Base-by-base conservation (phyloP, 2,888 invertebrate species). In the Entomobrya proxima region DNA sequence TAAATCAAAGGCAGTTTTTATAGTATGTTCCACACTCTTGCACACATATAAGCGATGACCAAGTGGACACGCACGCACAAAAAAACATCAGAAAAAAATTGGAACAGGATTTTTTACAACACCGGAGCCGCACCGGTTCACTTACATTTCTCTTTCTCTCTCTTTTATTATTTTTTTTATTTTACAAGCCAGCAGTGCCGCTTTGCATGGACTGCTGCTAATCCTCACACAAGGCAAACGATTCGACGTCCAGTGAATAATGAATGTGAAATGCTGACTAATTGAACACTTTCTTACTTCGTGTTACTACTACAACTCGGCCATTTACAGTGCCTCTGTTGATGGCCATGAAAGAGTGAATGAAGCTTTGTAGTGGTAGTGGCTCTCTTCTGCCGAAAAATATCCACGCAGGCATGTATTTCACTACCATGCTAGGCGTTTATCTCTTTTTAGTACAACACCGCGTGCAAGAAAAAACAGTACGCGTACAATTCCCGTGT, bases 191-290 rank as follows among this genome's bases (percentile, higher is more conserved):
- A 44, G n/a, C 44, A 44, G 11, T 24, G n/a, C n/a, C n/a, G n/a
- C n/a, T n/a, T n/a, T n/a, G n/a, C 24, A 37, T 2, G 4, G 15
- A 4, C 27, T 27, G 24, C 27, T 35, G n/a, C 44, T 35, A n/a
- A 15, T 69, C 9, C 24, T 69, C 27, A 40, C 27, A 24, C 69
- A 44, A 27, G 11, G 40, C 13, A 69, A 40, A 4, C 24, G 21
- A 44, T 72, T 61, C 80, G 55, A 32, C 27, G 30, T 13, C 35
- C 77, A 27, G 69, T 84, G 77, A 84, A 84, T 84, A 77, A 77
- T 77, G 35, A 18, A 84, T 84, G 69, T 5, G 44, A 50, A 77
- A 13, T 77, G 30, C 52, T 76, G 76, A 84, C 77, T 84, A 77
- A 84, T 84, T 27, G 69, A 84, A 52, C 69, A 69, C 77, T 82